phyloP scores from a whole-genome alignment of 1,140 invertebrate genomes.

The Diachasma alloeum region DNA sequence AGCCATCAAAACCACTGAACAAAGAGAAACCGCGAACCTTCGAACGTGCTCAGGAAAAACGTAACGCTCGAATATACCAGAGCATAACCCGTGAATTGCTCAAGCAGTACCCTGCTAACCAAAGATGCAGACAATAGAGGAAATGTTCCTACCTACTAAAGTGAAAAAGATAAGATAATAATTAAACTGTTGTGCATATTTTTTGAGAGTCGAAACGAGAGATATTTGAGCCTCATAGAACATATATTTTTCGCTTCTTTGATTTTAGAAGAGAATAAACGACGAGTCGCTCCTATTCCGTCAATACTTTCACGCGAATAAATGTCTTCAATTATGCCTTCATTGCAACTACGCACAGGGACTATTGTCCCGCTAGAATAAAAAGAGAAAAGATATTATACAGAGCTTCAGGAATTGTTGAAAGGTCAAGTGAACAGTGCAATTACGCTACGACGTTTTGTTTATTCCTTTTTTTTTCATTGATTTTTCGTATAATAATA shows the following conservation, averaged over 20 bases:
- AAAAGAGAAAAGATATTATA: neutral
- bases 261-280: neutral
- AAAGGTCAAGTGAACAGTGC: neutral
- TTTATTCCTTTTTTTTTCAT: conserved; percentile 21
- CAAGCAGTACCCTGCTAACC: conserved; percentile 68
- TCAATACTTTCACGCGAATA: neutral
- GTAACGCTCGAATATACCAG: conserved; percentile 72
- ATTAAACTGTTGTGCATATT: neutral
- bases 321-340: conserved; percentile 17
- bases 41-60: conserved; percentile 65
- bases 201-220: neutral
- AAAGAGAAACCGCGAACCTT: conserved; percentile 37
- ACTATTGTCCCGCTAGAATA: conserved; percentile 18
- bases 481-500: conserved; percentile 24
- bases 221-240: neutral
- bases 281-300: neutral
- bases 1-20: conserved; percentile 47
- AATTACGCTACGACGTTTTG: neutral
- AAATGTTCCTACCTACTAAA: neutral
- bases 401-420: neutral
- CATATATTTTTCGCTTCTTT: neutral
- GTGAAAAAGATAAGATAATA: neutral
- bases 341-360: conserved; percentile 2
- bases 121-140: conserved; percentile 64
- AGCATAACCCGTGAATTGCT: conserved; percentile 68